Percentiles rank a stretch among this genome's conserved stretches.
These are phyloP conservation scores for Drosophila lacertosa DNA, from an alignment of 1,140 invertebrate genomes.

Conservation along the genomic window DNA sequence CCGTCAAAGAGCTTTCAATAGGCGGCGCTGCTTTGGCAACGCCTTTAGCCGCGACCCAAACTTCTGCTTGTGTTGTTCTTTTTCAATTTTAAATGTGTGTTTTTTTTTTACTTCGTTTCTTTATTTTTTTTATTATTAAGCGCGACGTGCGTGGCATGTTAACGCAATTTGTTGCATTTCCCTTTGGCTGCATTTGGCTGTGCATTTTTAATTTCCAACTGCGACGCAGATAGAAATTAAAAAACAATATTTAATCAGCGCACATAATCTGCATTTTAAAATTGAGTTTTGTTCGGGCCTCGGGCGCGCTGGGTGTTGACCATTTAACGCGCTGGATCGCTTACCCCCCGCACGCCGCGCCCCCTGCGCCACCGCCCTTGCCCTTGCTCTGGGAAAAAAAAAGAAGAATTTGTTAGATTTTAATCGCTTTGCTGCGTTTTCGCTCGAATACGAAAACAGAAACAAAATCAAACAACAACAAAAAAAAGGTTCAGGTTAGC, in stretches of 20 bases:
- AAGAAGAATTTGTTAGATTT: constrained; percentile 74
- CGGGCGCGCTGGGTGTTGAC: constrained; percentile 68
- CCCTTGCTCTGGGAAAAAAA: constrained; percentile 21
- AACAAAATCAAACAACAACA: not conserved
- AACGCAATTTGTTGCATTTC: constrained; percentile 29
- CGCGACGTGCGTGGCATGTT: constrained; percentile 59
- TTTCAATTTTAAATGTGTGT: constrained; percentile 56
- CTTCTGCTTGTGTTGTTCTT: constrained; percentile 11
- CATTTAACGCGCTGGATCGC: constrained; percentile 65
- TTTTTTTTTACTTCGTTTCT: constrained; percentile 5
- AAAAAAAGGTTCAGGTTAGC: constrained; percentile 37
- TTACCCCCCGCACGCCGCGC: not conserved
- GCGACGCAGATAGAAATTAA: constrained; percentile 66
- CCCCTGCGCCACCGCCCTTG: not conserved
- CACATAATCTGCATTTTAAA: constrained; percentile 81
- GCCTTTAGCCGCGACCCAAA: constrained; percentile 40
- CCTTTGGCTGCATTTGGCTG: constrained; percentile 62
- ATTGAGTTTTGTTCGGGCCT: constrained; percentile 41
- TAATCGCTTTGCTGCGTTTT: constrained; percentile 59
- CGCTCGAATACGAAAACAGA: constrained; percentile 34
- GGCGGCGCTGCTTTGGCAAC: constrained; percentile 54
- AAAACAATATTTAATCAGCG: constrained; percentile 81
- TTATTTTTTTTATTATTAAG: constrained; percentile 68
- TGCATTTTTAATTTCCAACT: constrained; percentile 65
- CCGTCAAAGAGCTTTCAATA: constrained; percentile 42